A percentile compares a stretch with the other conserved stretches of the same genome.
Evolutionary conservation across 2,888 invertebrate species (phyloP).

Genomic region (Hipparchia semele): DNA sequence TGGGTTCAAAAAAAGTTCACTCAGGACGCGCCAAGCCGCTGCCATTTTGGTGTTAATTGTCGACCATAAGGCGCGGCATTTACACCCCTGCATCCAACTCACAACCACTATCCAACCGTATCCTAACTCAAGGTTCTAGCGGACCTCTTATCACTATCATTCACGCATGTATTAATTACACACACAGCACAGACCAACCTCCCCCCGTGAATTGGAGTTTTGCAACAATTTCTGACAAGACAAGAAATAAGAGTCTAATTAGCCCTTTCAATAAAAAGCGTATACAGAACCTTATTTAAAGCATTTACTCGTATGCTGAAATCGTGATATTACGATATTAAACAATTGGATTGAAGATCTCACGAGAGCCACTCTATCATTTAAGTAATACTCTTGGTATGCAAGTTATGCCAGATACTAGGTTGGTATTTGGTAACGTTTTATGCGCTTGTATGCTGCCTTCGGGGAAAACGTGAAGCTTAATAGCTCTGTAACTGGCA

Average conservation of each 20-base stretch:
- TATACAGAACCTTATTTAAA: too few species aligned
- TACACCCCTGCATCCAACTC: too few species aligned
- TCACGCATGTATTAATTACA: too few species aligned
- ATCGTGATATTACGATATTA: background rate
- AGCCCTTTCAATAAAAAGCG: too few species aligned
- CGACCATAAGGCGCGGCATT: background rate
- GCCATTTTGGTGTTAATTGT: background rate
- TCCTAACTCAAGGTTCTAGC: too few species aligned
- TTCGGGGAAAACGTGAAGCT: conserved; percentile 6
- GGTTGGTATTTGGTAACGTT: conserved; percentile 27
- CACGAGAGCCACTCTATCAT: background rate
- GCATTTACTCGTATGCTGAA: background rate
- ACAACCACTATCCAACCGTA: too few species aligned
- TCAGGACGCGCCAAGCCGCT: background rate
- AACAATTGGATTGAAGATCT: background rate
- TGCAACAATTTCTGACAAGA: too few species aligned
- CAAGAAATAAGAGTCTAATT: too few species aligned
- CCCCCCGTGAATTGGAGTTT: too few species aligned
- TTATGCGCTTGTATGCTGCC: conserved; percentile 9
- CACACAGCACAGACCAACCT: too few species aligned
- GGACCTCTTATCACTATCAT: too few species aligned
- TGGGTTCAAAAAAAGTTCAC: background rate
- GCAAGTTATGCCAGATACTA: conserved; percentile 19
- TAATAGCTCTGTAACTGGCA: background rate
- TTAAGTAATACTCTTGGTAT: background rate